phyloP scores from a whole-genome alignment of 2,888 invertebrate genomes.

The Galerucella pusilla region DNA sequence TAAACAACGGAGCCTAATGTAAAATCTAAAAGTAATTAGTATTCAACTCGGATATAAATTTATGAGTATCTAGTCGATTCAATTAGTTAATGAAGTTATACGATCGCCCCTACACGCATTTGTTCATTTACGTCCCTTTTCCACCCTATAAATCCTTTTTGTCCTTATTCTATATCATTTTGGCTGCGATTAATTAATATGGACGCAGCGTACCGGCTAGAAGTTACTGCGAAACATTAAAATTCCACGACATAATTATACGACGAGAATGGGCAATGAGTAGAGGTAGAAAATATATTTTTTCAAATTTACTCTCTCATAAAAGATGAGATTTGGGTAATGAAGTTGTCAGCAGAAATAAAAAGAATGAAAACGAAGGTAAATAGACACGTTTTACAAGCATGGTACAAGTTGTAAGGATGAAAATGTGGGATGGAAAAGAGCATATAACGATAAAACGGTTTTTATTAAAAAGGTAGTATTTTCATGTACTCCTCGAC shows the following conservation, averaged over 20 bases:
- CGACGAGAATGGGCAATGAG: neutral
- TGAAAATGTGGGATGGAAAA: too few relatives aligned
- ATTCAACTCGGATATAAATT: slow-evolving; percentile 42
- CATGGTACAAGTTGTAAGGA: too few relatives aligned
- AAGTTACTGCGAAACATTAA: neutral
- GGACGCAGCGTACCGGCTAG: slow-evolving; percentile 7
- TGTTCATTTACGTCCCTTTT: slow-evolving; percentile 24
- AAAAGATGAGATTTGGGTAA: too few relatives aligned
- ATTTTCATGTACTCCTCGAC: too few relatives aligned
- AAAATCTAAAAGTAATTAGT: slow-evolving; percentile 42
- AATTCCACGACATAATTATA: neutral
- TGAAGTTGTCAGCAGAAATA: too few relatives aligned
- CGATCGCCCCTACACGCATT: slow-evolving; percentile 23
- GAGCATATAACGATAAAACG: too few relatives aligned
- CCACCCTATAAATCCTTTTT: slow-evolving; percentile 27
- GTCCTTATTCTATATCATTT: slow-evolving; percentile 23
- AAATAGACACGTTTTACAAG: too few relatives aligned
- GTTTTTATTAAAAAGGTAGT: too few relatives aligned
- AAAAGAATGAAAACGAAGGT: too few relatives aligned
- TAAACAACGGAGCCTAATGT: slow-evolving; percentile 20
- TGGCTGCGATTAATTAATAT: slow-evolving; percentile 22
- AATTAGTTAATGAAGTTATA: slow-evolving; percentile 48
- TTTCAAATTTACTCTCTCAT: too few relatives aligned
- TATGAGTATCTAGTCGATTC: slow-evolving; percentile 39
- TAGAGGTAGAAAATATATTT: too few relatives aligned